phyloP scores from a whole-genome alignment of 1,140 invertebrate genomes.

The Acyrthosiphon pisum region DNA sequence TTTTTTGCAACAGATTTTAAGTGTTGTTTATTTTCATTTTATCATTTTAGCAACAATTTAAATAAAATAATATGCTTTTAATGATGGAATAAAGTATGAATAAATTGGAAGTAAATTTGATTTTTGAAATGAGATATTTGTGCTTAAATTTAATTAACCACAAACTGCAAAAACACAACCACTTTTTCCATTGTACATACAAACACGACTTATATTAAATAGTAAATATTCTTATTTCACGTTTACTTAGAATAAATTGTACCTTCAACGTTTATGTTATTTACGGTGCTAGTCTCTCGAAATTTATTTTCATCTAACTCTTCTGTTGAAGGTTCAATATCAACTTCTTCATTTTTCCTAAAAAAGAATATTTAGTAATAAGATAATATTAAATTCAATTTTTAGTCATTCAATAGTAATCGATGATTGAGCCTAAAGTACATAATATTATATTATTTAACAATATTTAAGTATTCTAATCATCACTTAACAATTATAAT shows the following conservation, averaged over 20 bases:
- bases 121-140: background rate
- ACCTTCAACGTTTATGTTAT: background rate
- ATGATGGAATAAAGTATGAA: background rate
- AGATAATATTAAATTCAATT: background rate
- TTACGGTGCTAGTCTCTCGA: background rate
- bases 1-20: too few relatives aligned
- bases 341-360: conserved; percentile 26
- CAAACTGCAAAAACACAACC: background rate
- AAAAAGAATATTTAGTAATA: conserved; percentile 6
- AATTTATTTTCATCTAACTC: conserved; percentile 37
- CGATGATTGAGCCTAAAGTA: background rate
- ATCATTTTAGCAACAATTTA: too few relatives aligned
- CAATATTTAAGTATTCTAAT: too few relatives aligned
- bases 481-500: background rate
- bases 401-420: background rate
- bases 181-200: background rate
- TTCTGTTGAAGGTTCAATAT: conserved; percentile 51
- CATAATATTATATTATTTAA: too few relatives aligned
- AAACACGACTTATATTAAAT: background rate
- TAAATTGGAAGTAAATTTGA: background rate
- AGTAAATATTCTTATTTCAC: background rate
- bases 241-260: background rate
- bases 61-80: too few relatives aligned
- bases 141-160: too few relatives aligned
- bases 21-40: too few relatives aligned